A percentile compares a stretch with the other conserved stretches of the same genome.
Evolutionary conservation across 2,113 vertebrate genomes (phyloP).

Genomic region (Pampusana beccarii): DNA sequence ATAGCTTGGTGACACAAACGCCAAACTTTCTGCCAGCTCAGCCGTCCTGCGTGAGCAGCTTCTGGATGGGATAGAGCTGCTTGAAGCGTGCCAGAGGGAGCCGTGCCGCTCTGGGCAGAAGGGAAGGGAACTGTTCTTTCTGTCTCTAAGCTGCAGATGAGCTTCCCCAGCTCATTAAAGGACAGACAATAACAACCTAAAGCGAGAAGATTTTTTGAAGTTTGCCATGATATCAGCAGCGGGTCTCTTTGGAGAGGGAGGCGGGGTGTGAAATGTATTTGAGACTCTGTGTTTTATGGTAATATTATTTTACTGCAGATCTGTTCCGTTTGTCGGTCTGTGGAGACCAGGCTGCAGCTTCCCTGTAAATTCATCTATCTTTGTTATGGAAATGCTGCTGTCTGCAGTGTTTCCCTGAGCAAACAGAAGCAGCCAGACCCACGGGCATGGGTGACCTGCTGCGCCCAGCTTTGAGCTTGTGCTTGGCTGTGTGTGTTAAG

Average conservation of each 20-base stretch:
- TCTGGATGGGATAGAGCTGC: slow-evolving; percentile 17
- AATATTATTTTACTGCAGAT: not conserved
- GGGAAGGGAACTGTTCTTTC: not conserved
- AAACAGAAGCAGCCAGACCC: not conserved
- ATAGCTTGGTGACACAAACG: not conserved
- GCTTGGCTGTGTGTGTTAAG: not conserved
- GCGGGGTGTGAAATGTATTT: not conserved
- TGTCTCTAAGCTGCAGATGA: not conserved
- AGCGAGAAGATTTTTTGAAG: not conserved
- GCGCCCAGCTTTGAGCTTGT: not conserved
- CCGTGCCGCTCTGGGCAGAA: not conserved
- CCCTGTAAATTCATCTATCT: rapidly evolving
- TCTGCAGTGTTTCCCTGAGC: not conserved
- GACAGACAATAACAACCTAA: not conserved
- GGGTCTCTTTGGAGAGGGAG: not conserved
- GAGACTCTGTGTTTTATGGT: not conserved
- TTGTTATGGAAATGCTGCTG: not conserved
- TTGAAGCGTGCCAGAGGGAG: not conserved
- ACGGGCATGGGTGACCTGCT: not conserved
- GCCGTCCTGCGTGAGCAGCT: slow-evolving; percentile 1
- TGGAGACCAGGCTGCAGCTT: not conserved
- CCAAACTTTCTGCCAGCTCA: slow-evolving; percentile 56
- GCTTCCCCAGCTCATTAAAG: not conserved
- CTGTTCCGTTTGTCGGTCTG: not conserved
- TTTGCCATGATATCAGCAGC: not conserved